Evolutionary conservation across 2,113 vertebrate species (phyloP).

Genomic region (Oncorhynchus gorbuscha): DNA sequence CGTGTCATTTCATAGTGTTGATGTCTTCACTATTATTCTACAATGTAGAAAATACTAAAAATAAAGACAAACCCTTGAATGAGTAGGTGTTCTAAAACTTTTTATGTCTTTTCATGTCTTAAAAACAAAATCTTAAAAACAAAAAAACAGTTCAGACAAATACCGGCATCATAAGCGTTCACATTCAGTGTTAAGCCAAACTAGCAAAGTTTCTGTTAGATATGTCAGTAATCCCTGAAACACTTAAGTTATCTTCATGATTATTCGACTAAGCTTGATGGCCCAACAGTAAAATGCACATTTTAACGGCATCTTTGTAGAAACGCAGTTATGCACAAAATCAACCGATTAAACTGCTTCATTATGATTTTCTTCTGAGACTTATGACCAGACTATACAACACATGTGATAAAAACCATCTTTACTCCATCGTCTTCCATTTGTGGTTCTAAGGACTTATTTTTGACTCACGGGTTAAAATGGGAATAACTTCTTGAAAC

Average conservation of each 20-base stretch:
- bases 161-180: slow-evolving; percentile 38
- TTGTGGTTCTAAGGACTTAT: neutral
- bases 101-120: slow-evolving; percentile 16
- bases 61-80: too few species aligned
- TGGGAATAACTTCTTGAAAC: neutral
- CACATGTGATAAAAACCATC: neutral
- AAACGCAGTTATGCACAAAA: slow-evolving; percentile 67
- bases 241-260: slow-evolving; percentile 60
- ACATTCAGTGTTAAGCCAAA: slow-evolving; percentile 48
- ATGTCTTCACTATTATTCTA: too few species aligned
- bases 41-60: too few species aligned
- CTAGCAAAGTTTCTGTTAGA: slow-evolving; percentile 55
- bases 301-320: slow-evolving; percentile 18
- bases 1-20: too few species aligned
- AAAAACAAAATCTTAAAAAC: neutral
- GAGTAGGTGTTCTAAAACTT: too few species aligned
- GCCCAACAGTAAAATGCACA: slow-evolving; percentile 69
- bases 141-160: slow-evolving; percentile 23
- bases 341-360: neutral
- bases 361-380: slow-evolving; percentile 14
- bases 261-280: slow-evolving; percentile 70
- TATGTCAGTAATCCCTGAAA: slow-evolving; percentile 76
- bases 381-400: too few species aligned
- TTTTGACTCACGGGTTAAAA: slow-evolving; percentile 9
- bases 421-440: slow-evolving; percentile 4